Evolutionary conservation across 2,113 vertebrate genomes (phyloP).

Genomic region (Barnardius zonarius): DNA sequence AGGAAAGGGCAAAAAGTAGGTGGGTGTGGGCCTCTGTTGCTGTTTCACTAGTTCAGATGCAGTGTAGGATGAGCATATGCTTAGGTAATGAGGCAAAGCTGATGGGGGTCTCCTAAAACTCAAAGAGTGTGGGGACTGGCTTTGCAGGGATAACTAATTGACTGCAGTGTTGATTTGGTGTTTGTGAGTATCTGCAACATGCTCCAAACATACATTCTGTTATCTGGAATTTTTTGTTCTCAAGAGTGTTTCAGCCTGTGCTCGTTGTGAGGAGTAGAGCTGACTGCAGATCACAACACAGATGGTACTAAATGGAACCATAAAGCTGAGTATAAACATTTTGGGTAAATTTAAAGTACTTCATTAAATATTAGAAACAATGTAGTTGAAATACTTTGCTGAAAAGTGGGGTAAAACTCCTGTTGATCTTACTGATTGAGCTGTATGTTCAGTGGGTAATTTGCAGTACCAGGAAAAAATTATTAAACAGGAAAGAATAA

Average conservation of each 20-base stretch:
- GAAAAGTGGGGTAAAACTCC: not conserved
- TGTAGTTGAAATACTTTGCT: not conserved
- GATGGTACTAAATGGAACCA: not conserved
- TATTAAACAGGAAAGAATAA: not conserved
- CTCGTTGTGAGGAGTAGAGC: not conserved
- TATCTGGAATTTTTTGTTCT: not conserved
- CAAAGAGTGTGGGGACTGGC: not conserved
- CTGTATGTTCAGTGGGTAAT: not conserved
- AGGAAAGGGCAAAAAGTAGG: not conserved
- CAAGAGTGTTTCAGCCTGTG: not conserved
- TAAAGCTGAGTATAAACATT: not conserved
- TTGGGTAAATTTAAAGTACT: not conserved
- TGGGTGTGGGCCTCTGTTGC: rapidly evolving
- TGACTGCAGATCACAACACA: not conserved
- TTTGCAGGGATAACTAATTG: not conserved
- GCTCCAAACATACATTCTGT: rapidly evolving
- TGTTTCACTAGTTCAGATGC: not conserved
- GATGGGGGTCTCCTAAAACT: not conserved
- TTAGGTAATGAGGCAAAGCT: not conserved
- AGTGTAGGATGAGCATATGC: rapidly evolving
- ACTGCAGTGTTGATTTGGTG: not conserved
- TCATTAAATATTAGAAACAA: not conserved
- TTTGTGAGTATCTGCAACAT: not conserved
- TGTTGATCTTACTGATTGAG: not conserved
- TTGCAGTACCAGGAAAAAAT: not conserved